Evolutionary conservation across 2,113 vertebrate genomes (phyloP).

Genomic region (Chlamydotis undulata): DNA sequence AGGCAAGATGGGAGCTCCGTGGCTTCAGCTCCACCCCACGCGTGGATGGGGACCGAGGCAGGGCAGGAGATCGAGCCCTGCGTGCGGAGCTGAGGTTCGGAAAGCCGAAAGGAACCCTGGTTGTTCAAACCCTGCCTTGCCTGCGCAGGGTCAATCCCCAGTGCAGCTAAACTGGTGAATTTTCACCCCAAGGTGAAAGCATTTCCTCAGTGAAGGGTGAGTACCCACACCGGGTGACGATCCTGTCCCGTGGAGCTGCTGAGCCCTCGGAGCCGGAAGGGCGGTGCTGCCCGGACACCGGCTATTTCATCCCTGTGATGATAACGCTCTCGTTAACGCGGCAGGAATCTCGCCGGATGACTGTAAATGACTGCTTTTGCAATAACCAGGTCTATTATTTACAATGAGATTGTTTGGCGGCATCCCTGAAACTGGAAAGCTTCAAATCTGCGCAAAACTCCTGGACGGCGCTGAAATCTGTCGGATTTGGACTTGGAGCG

Average conservation of each 20-base stretch:
- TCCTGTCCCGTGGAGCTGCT: background rate
- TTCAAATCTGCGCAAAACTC: accelerated
- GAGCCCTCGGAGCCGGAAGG: background rate
- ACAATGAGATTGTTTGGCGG: background rate
- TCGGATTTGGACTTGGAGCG: accelerated
- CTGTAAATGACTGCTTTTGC: background rate
- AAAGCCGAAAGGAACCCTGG: background rate
- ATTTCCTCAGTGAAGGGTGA: accelerated
- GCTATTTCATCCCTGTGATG: background rate
- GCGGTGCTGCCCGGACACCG: background rate
- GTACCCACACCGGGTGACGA: background rate
- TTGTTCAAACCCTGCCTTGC: background rate
- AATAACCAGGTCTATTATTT: background rate
- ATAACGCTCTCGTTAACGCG: background rate
- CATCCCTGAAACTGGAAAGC: too few relatives aligned
- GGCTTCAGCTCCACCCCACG: too few relatives aligned
- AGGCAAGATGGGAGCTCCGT: background rate
- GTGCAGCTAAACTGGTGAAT: background rate
- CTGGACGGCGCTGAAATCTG: background rate
- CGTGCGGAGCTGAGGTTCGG: background rate
- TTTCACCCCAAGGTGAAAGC: background rate
- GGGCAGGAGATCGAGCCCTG: background rate
- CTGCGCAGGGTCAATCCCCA: accelerated
- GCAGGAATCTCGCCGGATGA: background rate
- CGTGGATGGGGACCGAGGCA: accelerated